These are phyloP conservation scores for Tetrao urogallus DNA, from an alignment of 2,113 vertebrate genomes.

Conservation along the genomic window DNA sequence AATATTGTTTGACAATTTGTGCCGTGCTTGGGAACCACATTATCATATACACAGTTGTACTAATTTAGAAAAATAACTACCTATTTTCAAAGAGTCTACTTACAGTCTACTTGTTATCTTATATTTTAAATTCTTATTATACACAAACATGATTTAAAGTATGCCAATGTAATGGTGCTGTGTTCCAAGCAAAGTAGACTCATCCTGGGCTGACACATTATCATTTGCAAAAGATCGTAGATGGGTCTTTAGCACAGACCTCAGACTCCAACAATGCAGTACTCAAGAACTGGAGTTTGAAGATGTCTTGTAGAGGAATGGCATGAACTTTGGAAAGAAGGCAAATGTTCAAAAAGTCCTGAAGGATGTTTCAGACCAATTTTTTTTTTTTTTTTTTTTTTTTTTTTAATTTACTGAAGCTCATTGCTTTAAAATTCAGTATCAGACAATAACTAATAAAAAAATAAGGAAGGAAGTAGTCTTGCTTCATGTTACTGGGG, in stretches of 20 bases:
- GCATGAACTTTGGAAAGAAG: not conserved
- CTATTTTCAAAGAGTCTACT: not conserved
- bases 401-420: not conserved
- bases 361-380: not conserved
- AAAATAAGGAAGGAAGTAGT: not conserved
- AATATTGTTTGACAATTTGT: not conserved
- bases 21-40: not conserved
- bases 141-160: not conserved
- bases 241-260: not conserved
- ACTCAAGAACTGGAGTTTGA: not conserved
- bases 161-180: not conserved
- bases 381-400: not conserved
- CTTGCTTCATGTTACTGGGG: not conserved
- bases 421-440: not conserved
- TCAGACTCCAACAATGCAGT: not conserved
- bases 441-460: not conserved
- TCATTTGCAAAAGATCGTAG: not conserved
- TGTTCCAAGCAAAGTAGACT: not conserved
- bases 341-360: not conserved
- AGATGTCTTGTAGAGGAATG: not conserved
- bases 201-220: not conserved
- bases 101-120: not conserved
- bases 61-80: not conserved
- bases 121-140: not conserved
- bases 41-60: not conserved